Percentiles rank a stretch among this genome's conserved stretches.
Conservation (phyloP, 2,797 vertebrate species). For the Oreonectes daqikongensis region DNA sequence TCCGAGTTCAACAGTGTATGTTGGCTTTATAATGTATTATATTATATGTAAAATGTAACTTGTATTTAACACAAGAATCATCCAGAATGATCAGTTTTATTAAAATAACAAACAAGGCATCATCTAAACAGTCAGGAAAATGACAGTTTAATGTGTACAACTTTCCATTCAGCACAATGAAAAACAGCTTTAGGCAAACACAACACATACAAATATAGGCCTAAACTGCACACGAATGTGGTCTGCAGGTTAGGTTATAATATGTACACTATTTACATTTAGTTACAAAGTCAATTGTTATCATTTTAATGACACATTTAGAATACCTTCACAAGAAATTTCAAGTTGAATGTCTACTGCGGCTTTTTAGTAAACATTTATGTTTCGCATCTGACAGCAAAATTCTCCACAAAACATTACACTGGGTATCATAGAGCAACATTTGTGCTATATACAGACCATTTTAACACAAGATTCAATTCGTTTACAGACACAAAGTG, state of each 20-base stretch:
- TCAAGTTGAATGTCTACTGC: neutral
- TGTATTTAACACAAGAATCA: neutral
- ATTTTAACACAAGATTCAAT: conserved; percentile 11
- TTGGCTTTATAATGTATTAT: neutral
- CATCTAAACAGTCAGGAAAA: neutral
- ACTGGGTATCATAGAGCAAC: neutral
- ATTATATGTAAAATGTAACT: neutral
- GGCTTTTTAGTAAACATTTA: neutral
- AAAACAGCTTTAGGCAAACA: conserved; percentile 17
- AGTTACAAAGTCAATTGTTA: no score
- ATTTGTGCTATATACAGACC: conserved; percentile 21
- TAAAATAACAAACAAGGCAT: neutral
- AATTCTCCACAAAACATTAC: conserved; percentile 6
- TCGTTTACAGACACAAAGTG: conserved; percentile 20
- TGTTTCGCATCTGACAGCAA: neutral
- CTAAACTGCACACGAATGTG: conserved; percentile 24
- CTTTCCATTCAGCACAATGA: conserved; percentile 10
- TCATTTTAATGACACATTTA: neutral
- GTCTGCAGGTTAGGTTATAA: neutral
- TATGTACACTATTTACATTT: conserved; percentile 18
- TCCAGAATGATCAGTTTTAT: neutral
- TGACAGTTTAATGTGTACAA: conserved; percentile 5
- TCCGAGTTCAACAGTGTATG: neutral
- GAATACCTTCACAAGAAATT: neutral
- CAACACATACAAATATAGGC: conserved; percentile 20